Base-by-base conservation (phyloP, 2,797 vertebrate species). In the Emydoidea blandingii region DNA sequence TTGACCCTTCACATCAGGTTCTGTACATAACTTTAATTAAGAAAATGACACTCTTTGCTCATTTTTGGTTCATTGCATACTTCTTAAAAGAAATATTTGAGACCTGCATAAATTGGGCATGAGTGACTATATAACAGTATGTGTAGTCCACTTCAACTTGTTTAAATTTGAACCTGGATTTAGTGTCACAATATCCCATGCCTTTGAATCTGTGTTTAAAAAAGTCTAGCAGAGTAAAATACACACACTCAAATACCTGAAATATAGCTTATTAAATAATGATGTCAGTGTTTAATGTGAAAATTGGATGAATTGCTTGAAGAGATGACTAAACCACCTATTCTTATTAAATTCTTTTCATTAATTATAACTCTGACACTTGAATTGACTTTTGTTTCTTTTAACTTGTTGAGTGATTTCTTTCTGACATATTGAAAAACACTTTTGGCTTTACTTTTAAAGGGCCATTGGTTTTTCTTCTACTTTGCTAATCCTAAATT, bases 321-420 rank as follows among this genome's bases (percentile, higher is more conserved):
- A 78, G 53, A 95, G 44, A 86, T 94, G 41, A 90, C 78, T 95
- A 91, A 90, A 87, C 65, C 47, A 81, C 16, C 49, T 47, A 85
- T 78, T 44, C n/a, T 94, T 91, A 94, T 94, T 92, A 84, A 79
- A 96, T 94, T 94, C 87, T 97, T 94, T 89, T 76, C n/a, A 54
- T 56, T 94, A 92, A 78, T 80, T 96, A 11, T 52, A 62, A 85
- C 3, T 92, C 50, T 95, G 93, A 91, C 41, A 96, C 81, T 74
- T 94, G 31, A 92, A 88, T 91, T 92, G 81, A 94, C 79, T 96
- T 89, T 79, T 86, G 47, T 96, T 95, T 82, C 54, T 91, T 91
- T 95, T 90, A 94, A 97, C 92, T 97, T 97, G 93, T 97, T 98
- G 97, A 96, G 94, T 95, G 81, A 65, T 74, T 93, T 81, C 53